These are phyloP conservation scores for Chrysodeixis includens DNA, from an alignment of 2,888 invertebrate species.

Conservation along the genomic window DNA sequence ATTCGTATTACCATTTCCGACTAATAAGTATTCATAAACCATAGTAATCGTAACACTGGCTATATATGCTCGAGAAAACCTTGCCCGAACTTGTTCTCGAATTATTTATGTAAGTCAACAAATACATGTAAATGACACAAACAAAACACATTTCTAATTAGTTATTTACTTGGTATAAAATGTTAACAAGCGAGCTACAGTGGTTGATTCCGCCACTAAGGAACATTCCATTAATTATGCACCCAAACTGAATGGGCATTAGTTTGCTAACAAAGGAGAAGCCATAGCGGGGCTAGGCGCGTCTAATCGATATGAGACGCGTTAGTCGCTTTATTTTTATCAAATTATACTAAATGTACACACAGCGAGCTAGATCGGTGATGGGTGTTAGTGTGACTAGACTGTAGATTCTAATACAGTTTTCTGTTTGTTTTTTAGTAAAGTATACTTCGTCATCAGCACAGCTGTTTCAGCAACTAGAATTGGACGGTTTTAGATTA, in stretches of 20 bases:
- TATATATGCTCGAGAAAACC: background rate
- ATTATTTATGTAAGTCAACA: background rate
- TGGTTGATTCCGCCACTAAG: conserved; percentile 24
- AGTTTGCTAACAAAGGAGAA: conserved; percentile 66
- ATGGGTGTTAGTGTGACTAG: too few relatives aligned
- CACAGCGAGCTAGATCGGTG: conserved; percentile 20
- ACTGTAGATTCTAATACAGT: too few relatives aligned
- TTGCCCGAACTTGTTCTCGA: background rate
- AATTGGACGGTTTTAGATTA: too few relatives aligned
- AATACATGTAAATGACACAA: background rate
- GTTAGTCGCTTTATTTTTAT: conserved; percentile 60
- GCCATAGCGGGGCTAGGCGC: conserved; percentile 69
- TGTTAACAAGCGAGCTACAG: conserved; percentile 16
- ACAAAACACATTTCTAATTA: conserved; percentile 6
- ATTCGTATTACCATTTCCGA: conserved; percentile 29
- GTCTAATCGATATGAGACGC: conserved; percentile 70
- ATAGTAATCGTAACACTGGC: background rate
- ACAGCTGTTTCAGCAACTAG: too few relatives aligned
- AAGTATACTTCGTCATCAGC: too few relatives aligned
- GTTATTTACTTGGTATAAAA: conserved; percentile 21
- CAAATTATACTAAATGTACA: conserved; percentile 61
- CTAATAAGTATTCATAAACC: conserved; percentile 4
- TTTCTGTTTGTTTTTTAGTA: too few relatives aligned
- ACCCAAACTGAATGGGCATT: conserved; percentile 51
- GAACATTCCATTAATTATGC: conserved; percentile 48